Conservation (phyloP, 2,888 invertebrate species). For the Metallyticus violacea region DNA sequence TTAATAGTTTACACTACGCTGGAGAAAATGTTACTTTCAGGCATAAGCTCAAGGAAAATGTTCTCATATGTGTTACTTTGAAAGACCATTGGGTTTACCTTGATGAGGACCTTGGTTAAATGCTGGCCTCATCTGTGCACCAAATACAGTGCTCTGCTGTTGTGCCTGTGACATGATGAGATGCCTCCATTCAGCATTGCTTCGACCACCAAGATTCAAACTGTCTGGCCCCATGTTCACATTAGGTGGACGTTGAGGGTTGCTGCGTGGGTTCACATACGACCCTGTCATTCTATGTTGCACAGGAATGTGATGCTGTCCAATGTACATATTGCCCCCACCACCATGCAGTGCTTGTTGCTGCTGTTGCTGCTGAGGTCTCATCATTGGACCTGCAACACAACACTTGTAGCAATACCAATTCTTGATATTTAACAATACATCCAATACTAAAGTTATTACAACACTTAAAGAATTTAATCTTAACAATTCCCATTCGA, state of each 20-base stretch:
- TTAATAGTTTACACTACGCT: too few species aligned
- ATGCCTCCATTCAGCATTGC: conserved; percentile 60
- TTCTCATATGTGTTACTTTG: too few species aligned
- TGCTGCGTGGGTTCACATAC: conserved; percentile 42
- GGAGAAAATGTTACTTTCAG: too few species aligned
- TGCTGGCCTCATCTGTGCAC: conserved; percentile 50
- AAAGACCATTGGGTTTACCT: too few species aligned
- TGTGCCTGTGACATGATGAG: conserved; percentile 60
- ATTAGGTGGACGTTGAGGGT: conserved; percentile 59
- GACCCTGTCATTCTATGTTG: conserved; percentile 47
- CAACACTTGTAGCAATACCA: neutral
- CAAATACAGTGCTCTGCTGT: conserved; percentile 39
- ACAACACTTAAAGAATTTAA: too few species aligned
- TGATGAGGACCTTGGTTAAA: conserved; percentile 53
- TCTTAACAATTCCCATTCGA: too few species aligned
- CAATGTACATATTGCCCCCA: conserved; percentile 43
- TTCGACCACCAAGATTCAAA: conserved; percentile 50
- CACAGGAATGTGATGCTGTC: conserved; percentile 28
- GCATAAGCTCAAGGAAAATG: too few species aligned
- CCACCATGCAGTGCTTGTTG: conserved; percentile 37
- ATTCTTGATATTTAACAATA: neutral
- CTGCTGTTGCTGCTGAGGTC: conserved; percentile 52
- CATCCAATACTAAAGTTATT: too few species aligned
- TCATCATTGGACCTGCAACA: conserved; percentile 63
- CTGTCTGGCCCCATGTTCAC: conserved; percentile 57